These are phyloP conservation scores for Spodoptera exigua DNA, from an alignment of 2,888 invertebrate species.

Conservation along the genomic window DNA sequence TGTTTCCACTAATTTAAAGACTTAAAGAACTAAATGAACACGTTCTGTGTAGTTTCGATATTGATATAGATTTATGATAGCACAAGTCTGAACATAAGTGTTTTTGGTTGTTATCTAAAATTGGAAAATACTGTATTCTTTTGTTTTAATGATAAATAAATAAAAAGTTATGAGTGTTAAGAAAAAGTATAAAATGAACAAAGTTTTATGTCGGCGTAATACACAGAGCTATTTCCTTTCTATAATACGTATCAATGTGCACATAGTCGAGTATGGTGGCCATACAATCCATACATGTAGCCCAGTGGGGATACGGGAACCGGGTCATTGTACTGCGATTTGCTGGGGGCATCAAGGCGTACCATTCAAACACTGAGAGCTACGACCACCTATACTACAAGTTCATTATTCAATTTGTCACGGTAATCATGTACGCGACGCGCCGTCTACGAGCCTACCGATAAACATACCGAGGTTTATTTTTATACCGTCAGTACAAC, in stretches of 20 bases:
- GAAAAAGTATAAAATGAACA: too few species aligned
- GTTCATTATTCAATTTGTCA: conserved; percentile 73
- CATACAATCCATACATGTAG: conserved; percentile 43
- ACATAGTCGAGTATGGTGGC: neutral
- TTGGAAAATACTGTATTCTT: too few species aligned
- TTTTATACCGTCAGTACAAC: conserved; percentile 72
- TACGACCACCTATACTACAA: conserved; percentile 58
- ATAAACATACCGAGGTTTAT: conserved; percentile 67
- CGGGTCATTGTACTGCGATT: conserved; percentile 77
- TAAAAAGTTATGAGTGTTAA: too few species aligned
- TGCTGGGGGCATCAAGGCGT: conserved; percentile 66
- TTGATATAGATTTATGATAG: too few species aligned
- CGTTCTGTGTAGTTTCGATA: too few species aligned
- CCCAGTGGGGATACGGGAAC: conserved; percentile 58
- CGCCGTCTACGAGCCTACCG: conserved; percentile 75
- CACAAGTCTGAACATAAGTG: too few species aligned
- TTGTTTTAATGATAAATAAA: too few species aligned
- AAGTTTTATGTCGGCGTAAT: conserved; percentile 10
- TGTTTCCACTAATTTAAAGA: too few species aligned
- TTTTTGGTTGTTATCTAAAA: too few species aligned
- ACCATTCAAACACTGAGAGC: conserved; percentile 65
- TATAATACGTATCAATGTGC: conserved; percentile 12
- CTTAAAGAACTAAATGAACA: too few species aligned
- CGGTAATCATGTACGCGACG: conserved; percentile 70
- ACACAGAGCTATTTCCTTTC: conserved; percentile 15